Evolutionary conservation across 2,888 invertebrate genomes (phyloP).

Genomic region (Drosophila testacea): DNA sequence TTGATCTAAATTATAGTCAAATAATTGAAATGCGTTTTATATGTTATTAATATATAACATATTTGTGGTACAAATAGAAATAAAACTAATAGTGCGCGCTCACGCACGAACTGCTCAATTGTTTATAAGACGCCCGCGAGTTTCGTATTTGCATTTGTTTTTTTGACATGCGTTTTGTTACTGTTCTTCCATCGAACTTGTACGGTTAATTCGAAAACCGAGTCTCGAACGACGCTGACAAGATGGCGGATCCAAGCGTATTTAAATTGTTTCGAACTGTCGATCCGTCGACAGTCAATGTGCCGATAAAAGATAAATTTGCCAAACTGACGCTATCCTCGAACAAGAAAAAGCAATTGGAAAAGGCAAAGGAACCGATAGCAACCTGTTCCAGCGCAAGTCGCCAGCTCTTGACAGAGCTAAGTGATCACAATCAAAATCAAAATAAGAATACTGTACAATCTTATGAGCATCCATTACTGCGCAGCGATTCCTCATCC

Average conservation of each 20-base stretch:
- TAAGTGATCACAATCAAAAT: conserved; percentile 29
- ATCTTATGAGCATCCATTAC: conserved; percentile 51
- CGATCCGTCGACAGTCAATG: conserved; percentile 81
- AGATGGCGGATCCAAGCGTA: conserved; percentile 69
- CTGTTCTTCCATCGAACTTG: neutral
- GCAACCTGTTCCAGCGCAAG: conserved; percentile 51
- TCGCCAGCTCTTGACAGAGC: conserved; percentile 65
- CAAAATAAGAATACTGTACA: conserved; percentile 36
- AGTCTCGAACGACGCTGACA: conserved; percentile 22
- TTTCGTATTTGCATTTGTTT: conserved; percentile 32
- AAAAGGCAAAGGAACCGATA: conserved; percentile 2
- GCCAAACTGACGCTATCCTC: conserved; percentile 84
- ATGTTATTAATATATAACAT: neutral
- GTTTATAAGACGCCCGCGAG: conserved; percentile 31
- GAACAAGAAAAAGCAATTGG: conserved; percentile 46
- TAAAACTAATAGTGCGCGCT: neutral
- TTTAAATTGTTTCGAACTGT: conserved; percentile 80
- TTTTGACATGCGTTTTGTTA: conserved; percentile 18
- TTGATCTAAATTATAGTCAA: neutral
- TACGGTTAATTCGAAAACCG: conserved; percentile 51
- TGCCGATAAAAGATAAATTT: conserved; percentile 81
- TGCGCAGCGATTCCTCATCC: conserved; percentile 51
- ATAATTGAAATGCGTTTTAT: neutral
- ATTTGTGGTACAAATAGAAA: too few species aligned
- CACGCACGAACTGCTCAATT: conserved; percentile 1